Evolutionary conservation across 64 coral and sea anemone genomes (phyloP).

Genomic region (Orbicella faveolata): DNA sequence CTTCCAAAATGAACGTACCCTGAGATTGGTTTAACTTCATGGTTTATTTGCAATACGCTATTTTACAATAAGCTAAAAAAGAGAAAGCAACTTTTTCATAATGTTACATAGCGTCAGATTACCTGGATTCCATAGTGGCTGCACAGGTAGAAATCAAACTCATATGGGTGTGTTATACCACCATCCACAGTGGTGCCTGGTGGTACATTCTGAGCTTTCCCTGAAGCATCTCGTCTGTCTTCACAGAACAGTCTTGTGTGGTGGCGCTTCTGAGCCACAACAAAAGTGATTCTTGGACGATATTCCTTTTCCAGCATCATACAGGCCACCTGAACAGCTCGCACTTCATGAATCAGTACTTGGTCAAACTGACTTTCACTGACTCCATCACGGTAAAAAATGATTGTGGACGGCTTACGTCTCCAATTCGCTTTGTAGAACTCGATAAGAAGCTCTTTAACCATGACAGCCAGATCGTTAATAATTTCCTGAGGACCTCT

Average conservation of each 20-base stretch:
- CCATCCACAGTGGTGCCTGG: conserved; percentile 88
- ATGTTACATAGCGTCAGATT: neutral
- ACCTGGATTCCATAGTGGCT: conserved; percentile 94
- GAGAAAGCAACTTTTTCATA: no score
- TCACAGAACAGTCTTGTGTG: conserved; percentile 71
- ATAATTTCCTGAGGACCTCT: conserved; percentile 71
- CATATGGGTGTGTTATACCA: conserved; percentile 87
- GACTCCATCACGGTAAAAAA: conserved; percentile 94
- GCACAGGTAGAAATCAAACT: conserved; percentile 96
- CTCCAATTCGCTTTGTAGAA: conserved; percentile 51
- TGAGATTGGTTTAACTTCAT: no score
- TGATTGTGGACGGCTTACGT: conserved; percentile 63
- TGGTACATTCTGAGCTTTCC: conserved; percentile 64
- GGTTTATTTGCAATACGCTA: no score
- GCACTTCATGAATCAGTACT: conserved; percentile 72
- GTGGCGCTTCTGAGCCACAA: conserved; percentile 89
- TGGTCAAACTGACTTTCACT: conserved; percentile 91
- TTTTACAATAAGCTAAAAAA: no score
- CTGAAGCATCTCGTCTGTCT: conserved; percentile 44
- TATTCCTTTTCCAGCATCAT: conserved; percentile 58
- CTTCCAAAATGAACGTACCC: no score
- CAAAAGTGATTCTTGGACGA: conserved; percentile 84
- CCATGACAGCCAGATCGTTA: conserved; percentile 60
- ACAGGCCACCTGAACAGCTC: conserved; percentile 86
- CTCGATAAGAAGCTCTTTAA: conserved; percentile 70